A percentile compares a stretch with the other conserved stretches of the same genome.
Evolutionary conservation across 1,140 invertebrate species (phyloP).

Genomic region (Liolophura sinensis): DNA sequence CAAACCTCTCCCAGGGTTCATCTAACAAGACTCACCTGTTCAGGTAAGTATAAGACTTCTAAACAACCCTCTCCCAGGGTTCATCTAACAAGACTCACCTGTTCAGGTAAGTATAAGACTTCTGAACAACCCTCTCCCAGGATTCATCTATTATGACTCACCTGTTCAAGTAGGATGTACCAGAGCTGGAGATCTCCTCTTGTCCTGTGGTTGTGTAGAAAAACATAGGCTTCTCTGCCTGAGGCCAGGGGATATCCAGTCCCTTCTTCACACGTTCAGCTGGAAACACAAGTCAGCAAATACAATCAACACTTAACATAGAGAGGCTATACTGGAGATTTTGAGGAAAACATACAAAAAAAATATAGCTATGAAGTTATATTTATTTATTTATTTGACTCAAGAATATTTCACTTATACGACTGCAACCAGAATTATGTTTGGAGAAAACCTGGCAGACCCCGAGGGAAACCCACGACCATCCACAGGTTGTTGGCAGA

Average conservation of each 20-base stretch:
- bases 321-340: too few relatives aligned
- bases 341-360: too few relatives aligned
- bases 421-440: too few relatives aligned
- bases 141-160: conserved; percentile 15
- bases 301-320: too few relatives aligned
- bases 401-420: too few relatives aligned
- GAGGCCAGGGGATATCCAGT: conserved; percentile 98
- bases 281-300: conserved; percentile 33
- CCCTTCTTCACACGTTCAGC: conserved; percentile 88
- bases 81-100: neutral
- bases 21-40: neutral
- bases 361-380: too few relatives aligned
- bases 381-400: too few relatives aligned
- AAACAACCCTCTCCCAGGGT: too few relatives aligned
- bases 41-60: neutral
- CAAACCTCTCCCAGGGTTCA: too few relatives aligned
- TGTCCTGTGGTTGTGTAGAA: conserved; percentile 97
- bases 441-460: too few relatives aligned
- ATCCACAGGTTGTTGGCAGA: too few relatives aligned
- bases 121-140: neutral
- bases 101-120: neutral
- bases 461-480: too few relatives aligned
- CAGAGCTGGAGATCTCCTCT: conserved; percentile 97
- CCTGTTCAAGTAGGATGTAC: conserved; percentile 95
- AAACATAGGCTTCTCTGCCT: conserved; percentile 96